Evolutionary conservation across 37 sponge, comb jelly and placozoan genomes (phyloP).

Genomic region (Halichondria panicea): DNA sequence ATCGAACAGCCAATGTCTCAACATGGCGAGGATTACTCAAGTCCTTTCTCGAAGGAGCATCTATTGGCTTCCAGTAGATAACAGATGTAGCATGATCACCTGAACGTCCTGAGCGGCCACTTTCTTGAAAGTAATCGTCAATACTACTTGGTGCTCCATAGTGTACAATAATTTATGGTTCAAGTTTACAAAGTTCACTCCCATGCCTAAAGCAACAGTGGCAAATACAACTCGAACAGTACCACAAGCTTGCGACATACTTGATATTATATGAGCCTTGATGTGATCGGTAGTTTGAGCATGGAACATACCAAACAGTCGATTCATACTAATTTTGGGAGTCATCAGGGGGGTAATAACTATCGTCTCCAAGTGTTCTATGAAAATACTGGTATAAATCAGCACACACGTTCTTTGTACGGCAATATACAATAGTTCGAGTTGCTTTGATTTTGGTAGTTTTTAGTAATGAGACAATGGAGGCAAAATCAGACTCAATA

Average conservation of each 20-base stretch:
- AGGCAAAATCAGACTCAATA: constrained; percentile 9
- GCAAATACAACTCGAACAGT: constrained; percentile 46
- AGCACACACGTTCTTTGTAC: constrained; percentile 39
- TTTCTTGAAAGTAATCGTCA: constrained; percentile 30
- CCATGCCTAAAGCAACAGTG: constrained; percentile 7
- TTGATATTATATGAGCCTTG: constrained; percentile 20
- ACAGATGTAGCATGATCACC: constrained; percentile 23
- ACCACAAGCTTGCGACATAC: constrained; percentile 25
- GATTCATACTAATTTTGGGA: constrained; percentile 27
- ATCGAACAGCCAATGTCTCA: constrained; percentile 6
- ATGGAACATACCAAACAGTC: constrained; percentile 56
- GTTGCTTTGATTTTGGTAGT: background rate
- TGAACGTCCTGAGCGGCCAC: constrained; percentile 25
- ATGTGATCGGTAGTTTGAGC: constrained; percentile 26
- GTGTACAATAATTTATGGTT: constrained; percentile 25
- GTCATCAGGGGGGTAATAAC: constrained; percentile 41
- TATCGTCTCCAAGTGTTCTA: constrained; percentile 1
- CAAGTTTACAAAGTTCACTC: constrained; percentile 29
- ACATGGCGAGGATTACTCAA: background rate
- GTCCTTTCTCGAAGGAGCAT: constrained; percentile 23
- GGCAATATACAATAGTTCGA: constrained; percentile 38
- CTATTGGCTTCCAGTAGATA: constrained; percentile 40
- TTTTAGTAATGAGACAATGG: background rate
- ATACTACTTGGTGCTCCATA: constrained; percentile 50
- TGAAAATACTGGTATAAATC: constrained; percentile 26